Evolutionary conservation across 2,797 vertebrate genomes (phyloP).

Genomic region (Dendrocincla fuliginosa): DNA sequence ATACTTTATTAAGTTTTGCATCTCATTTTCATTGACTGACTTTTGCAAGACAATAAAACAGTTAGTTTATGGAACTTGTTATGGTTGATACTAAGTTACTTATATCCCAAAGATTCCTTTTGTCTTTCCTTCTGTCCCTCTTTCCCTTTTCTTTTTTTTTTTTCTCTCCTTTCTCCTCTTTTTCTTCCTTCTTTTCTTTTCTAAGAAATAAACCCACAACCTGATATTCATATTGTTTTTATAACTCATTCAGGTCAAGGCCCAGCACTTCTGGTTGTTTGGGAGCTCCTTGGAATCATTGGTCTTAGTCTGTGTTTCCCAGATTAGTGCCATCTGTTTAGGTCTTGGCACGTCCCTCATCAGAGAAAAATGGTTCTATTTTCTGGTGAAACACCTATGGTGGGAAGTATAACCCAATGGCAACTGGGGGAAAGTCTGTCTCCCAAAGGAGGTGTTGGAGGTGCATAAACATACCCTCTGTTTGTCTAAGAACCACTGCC

Average conservation of each 20-base stretch:
- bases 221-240: not conserved
- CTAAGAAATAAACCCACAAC: not conserved
- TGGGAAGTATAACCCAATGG: slow-evolving; percentile 29
- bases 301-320: not conserved
- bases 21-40: not conserved
- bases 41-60: not conserved
- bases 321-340: slow-evolving; percentile 21
- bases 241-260: not conserved
- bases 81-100: not conserved
- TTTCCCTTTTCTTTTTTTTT: not conserved
- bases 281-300: not conserved
- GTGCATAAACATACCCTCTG: slow-evolving; percentile 47
- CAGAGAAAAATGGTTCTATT: slow-evolving; percentile 48
- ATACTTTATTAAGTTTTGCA: not conserved
- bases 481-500: slow-evolving; percentile 54
- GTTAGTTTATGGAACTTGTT: not conserved
- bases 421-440: slow-evolving; percentile 2
- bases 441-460: slow-evolving; percentile 55
- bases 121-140: not conserved
- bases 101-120: not conserved
- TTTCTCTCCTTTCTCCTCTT: not conserved
- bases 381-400: slow-evolving; percentile 49
- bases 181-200: not conserved
- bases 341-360: not conserved
- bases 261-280: not conserved